Evolutionary conservation across 2,113 vertebrate species (phyloP).

Genomic region (Pachycephala philippinensis): DNA sequence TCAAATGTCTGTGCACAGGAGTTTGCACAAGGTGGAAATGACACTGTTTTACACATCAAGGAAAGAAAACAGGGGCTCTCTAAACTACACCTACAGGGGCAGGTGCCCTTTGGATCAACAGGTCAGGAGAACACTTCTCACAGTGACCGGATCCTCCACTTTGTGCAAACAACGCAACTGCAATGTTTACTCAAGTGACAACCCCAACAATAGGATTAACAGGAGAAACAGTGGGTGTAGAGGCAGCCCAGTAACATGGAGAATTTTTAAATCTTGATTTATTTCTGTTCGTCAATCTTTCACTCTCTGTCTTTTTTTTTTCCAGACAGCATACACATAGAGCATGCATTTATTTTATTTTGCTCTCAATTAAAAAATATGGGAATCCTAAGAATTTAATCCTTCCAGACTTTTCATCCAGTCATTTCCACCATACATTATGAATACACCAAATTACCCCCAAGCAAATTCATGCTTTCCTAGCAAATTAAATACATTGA

Average conservation of each 20-base stretch:
- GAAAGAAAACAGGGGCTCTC: neutral
- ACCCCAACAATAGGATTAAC: neutral
- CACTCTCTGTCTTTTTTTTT: neutral
- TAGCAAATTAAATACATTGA: neutral
- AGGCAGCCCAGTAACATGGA: neutral
- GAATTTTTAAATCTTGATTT: neutral
- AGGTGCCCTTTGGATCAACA: neutral
- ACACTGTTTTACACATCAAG: neutral
- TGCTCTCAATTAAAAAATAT: neutral
- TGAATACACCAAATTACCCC: neutral
- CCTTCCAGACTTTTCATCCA: neutral
- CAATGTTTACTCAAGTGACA: neutral
- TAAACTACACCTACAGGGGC: neutral
- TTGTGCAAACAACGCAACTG: neutral
- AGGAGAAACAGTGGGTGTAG: neutral
- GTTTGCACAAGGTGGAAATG: neutral
- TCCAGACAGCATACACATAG: neutral
- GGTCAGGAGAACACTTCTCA: neutral
- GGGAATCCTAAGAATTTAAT: neutral
- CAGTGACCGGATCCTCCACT: neutral
- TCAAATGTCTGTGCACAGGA: neutral
- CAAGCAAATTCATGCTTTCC: neutral
- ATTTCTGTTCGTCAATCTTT: neutral
- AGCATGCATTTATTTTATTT: neutral
- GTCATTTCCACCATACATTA: neutral